Base-by-base conservation (phyloP, 2,797 vertebrate genomes). In the Myotis pilosus region DNA sequence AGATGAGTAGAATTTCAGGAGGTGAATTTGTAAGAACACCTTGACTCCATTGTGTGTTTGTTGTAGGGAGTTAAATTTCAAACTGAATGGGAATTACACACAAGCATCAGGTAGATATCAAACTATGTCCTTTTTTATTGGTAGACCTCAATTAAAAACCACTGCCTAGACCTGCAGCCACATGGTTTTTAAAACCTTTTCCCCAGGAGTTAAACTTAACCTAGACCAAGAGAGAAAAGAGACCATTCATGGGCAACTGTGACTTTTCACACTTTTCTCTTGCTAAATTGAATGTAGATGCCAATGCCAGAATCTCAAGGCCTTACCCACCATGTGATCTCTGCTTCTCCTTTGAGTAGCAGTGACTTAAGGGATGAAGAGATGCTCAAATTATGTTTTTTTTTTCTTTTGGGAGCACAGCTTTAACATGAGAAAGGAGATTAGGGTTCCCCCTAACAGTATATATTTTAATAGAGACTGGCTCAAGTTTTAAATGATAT, bases 401-500 rank as follows among this genome's bases (percentile, higher is more conserved):
- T 92, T 89, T 83, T 89, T 83, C n/a, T 84, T 71, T 87, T 81
- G 17, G 22, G 36, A 94, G 23, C 15, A 72, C 38, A 62, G 3
- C 72, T 91, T 68, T 11, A 83, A 5, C 6, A 55, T 51, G 60
- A 84, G 66, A 94, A 28, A 87, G 41, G 15, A 3, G 69, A 6
- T 76, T 38, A 51, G 22, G 41, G 1, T 93, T 81, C 38, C 62
- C n/a, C 47, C 36, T 49, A 51, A 25, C 4, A 44, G 22, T 15
- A 11, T 78, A 9, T 72, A 30, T 82, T 60, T 81, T 64, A 72
- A 84, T 66, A 78, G 6, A 89, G 89, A 76, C 4, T 69, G 36
- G 33, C 23, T 83, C 91, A 68, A 15, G 20, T 87, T 95, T 93
- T 88, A 88, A 92, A 33, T 64, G 20, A 80, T 76, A 86, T 1